Evolutionary conservation across 2,113 vertebrate species (phyloP).

Genomic region (Cynocephalus volans): DNA sequence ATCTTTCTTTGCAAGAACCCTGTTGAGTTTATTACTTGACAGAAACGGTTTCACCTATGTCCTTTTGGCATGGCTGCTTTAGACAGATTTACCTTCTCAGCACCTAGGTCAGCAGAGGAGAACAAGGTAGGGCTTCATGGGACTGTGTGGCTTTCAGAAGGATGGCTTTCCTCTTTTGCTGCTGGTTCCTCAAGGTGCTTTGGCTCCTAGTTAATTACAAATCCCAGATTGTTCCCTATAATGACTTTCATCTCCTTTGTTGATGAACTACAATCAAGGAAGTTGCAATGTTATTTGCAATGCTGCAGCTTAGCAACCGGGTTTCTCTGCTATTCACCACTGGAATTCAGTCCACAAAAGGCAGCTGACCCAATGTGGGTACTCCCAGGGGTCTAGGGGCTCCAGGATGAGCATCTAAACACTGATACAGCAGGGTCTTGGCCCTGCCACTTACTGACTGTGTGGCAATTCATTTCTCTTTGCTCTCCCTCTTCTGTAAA

Average conservation of each 20-base stretch:
- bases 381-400: fast-evolving
- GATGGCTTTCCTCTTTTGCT: slow-evolving; percentile 71
- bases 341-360: slow-evolving; percentile 30
- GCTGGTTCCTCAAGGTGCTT: slow-evolving; percentile 79
- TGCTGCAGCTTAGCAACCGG: slow-evolving; percentile 56
- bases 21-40: too few species aligned
- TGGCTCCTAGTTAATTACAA: slow-evolving; percentile 87
- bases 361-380: not conserved
- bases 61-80: too few species aligned
- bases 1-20: too few species aligned
- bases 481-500: not conserved
- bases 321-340: slow-evolving; percentile 19
- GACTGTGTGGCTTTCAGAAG: slow-evolving; percentile 45
- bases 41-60: too few species aligned
- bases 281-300: slow-evolving; percentile 82
- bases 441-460: not conserved
- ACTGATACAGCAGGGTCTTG: not conserved
- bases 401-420: not conserved
- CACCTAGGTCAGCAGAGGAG: not conserved
- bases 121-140: slow-evolving; percentile 52
- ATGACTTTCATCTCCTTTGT: slow-evolving; percentile 80
- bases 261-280: slow-evolving; percentile 87
- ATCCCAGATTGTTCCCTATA: slow-evolving; percentile 74
- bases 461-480: not conserved
- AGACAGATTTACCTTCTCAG: not conserved